Evolutionary conservation across 2,113 vertebrate species (phyloP).

Genomic region (Cygnus buccinator): DNA sequence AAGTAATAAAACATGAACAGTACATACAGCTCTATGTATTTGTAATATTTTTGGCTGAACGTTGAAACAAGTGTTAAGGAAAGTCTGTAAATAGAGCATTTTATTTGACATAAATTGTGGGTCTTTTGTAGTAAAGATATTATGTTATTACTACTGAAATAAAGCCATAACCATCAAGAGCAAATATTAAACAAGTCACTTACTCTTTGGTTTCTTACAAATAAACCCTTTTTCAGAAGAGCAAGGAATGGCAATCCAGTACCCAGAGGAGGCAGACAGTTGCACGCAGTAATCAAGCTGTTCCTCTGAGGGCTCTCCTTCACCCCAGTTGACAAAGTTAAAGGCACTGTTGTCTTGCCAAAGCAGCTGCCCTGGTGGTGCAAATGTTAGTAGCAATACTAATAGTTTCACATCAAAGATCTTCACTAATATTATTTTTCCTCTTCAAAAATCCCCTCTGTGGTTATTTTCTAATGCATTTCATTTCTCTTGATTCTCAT

Average conservation of each 20-base stretch:
- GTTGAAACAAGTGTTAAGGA: not conserved
- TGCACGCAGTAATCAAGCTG: constrained; percentile 77
- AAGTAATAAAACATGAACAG: not conserved
- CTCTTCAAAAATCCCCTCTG: not conserved
- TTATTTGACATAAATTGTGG: not conserved
- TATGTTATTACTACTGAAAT: not conserved
- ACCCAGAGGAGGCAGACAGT: constrained; percentile 71
- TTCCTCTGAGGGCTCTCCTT: constrained; percentile 61
- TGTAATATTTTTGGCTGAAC: not conserved
- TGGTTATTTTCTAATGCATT: not conserved
- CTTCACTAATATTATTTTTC: not conserved
- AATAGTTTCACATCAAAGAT: not conserved
- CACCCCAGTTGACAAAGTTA: constrained; percentile 88
- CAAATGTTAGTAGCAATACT: not conserved
- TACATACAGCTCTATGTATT: not conserved
- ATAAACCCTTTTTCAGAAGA: constrained; percentile 81
- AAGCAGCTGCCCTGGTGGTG: constrained; percentile 73
- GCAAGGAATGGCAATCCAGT: constrained; percentile 82
- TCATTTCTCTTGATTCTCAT: not conserved
- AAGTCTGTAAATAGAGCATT: not conserved
- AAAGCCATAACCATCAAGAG: not conserved
- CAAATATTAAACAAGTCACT: not conserved
- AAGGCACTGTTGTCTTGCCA: constrained; percentile 86
- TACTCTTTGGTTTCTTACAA: constrained; percentile 91
- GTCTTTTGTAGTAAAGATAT: not conserved